Conservation (phyloP, 2,888 invertebrate genomes). For the Dryomyza anilis region DNA sequence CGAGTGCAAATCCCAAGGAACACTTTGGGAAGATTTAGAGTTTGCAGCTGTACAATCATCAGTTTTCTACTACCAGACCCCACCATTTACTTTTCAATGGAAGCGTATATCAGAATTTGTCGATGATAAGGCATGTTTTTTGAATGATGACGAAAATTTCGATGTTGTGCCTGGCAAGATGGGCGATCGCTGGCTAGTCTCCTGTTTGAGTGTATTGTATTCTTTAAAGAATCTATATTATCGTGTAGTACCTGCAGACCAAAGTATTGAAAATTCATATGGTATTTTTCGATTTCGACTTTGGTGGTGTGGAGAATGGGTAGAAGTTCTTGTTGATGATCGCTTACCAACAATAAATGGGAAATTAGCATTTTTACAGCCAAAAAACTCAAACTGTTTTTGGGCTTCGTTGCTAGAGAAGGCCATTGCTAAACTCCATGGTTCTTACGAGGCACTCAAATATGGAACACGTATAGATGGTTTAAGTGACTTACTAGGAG, state of each 20-base stretch:
- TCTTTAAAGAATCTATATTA: constrained; percentile 87
- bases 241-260: constrained; percentile 89
- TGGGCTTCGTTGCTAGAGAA: constrained; percentile 92
- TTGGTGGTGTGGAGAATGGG: constrained; percentile 95
- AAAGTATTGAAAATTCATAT: constrained; percentile 74
- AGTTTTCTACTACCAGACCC: constrained; percentile 91
- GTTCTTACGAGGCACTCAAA: constrained; percentile 90
- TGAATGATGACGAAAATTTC: constrained; percentile 69
- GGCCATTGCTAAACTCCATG: constrained; percentile 93
- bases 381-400: constrained; percentile 78
- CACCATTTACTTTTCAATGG: constrained; percentile 93
- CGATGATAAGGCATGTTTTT: constrained; percentile 67
- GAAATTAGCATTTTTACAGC: constrained; percentile 83
- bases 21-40: constrained; percentile 90
- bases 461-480: constrained; percentile 90
- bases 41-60: constrained; percentile 88
- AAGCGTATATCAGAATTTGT: constrained; percentile 74
- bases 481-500: constrained; percentile 85
- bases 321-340: constrained; percentile 88
- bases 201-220: constrained; percentile 83
- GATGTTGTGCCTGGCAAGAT: constrained; percentile 86
- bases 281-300: constrained; percentile 87
- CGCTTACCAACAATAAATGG: constrained; percentile 87
- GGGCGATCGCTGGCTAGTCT: constrained; percentile 90
- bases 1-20: constrained; percentile 77